These are phyloP conservation scores for Microcebus murinus DNA, from an alignment of 2,113 vertebrate species.

Conservation along the genomic window DNA sequence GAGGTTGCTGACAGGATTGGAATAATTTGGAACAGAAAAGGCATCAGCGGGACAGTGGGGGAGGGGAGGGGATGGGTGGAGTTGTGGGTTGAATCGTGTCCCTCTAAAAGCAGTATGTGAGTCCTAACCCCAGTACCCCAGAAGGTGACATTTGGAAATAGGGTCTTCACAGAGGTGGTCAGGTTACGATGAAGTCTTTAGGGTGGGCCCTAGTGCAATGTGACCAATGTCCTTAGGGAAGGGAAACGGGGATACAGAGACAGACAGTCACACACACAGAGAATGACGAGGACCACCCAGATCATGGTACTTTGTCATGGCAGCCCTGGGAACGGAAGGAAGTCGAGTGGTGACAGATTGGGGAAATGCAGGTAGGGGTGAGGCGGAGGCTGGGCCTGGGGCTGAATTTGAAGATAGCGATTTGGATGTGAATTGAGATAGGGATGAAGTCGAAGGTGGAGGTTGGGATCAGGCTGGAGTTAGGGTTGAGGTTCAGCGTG, in stretches of 20 bases:
- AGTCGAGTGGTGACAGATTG: too few species aligned
- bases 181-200: not conserved
- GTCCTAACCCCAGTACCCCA: not conserved
- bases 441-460: not conserved
- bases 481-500: not conserved
- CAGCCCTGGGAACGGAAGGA: not conserved
- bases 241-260: not conserved
- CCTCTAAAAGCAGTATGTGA: not conserved
- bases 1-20: not conserved
- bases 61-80: too few species aligned
- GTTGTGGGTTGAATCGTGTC: too few species aligned
- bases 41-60: not conserved
- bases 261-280: not conserved
- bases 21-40: not conserved
- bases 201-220: not conserved
- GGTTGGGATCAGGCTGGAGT: not conserved
- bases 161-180: not conserved
- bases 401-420: not conserved
- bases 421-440: fast-evolving
- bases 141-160: not conserved
- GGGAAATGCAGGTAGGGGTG: too few species aligned
- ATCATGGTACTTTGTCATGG: not conserved
- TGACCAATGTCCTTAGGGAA: not conserved
- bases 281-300: not conserved
- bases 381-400: not conserved